Percentiles rank a stretch among this genome's conserved stretches.
Conservation (phyloP, 2,797 vertebrate genomes). For the Manis javanica region DNA sequence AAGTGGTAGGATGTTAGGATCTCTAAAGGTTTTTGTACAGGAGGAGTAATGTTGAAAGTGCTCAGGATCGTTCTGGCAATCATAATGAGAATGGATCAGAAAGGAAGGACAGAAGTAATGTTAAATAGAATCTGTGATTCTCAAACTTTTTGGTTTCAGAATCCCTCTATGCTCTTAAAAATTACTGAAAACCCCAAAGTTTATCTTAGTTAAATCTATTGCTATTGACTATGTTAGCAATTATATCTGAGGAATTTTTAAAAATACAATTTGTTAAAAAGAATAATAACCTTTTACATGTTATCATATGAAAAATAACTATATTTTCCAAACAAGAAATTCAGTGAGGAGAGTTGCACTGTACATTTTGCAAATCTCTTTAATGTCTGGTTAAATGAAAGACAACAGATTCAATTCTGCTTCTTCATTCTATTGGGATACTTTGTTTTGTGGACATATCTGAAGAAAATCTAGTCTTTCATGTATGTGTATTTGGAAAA, state of each 20-base stretch:
- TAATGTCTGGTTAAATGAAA: not conserved
- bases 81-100: not conserved
- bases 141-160: not conserved
- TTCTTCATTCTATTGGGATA: not conserved
- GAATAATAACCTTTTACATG: not conserved
- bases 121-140: not conserved
- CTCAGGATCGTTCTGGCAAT: not conserved
- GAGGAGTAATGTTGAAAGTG: not conserved
- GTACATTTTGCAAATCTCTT: conserved; percentile 23
- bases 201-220: not conserved
- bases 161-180: not conserved
- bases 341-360: not conserved
- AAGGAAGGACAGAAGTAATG: not conserved
- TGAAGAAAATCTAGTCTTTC: not conserved
- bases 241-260: not conserved
- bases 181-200: not conserved
- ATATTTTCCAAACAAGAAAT: not conserved
- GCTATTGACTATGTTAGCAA: not conserved
- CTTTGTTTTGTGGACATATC: not conserved
- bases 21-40: not conserved
- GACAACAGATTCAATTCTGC: not conserved
- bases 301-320: conserved; percentile 34
- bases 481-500: not conserved
- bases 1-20: not conserved
- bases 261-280: not conserved